Evolutionary conservation across 1,140 invertebrate genomes (phyloP).

Genomic region (Nephila pilipes): DNA sequence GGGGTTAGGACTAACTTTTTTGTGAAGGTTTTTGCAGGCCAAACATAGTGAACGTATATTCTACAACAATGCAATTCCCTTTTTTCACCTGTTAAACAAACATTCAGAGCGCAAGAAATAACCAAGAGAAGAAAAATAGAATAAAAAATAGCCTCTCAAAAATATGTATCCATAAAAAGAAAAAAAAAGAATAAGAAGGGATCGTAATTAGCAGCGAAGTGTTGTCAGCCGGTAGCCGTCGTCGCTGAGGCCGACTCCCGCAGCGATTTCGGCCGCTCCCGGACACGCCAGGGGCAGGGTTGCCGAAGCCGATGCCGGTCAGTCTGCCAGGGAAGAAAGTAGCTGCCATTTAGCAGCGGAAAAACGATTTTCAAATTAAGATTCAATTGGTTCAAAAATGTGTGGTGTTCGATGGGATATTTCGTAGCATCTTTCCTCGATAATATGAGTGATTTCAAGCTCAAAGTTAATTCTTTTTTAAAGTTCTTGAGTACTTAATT

Average conservation of each 20-base stretch:
- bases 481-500: too few relatives aligned
- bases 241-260: neutral
- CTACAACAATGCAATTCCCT: neutral
- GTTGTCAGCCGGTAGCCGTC: constrained; percentile 27
- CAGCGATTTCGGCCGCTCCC: constrained; percentile 18
- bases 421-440: too few relatives aligned
- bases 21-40: too few relatives aligned
- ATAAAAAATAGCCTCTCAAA: neutral
- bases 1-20: too few relatives aligned
- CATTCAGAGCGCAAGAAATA: neutral
- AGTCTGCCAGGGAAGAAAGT: neutral
- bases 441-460: too few relatives aligned
- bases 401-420: too few relatives aligned
- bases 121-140: neutral
- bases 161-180: neutral
- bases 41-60: too few relatives aligned
- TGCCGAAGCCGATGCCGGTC: neutral
- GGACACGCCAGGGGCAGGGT: neutral
- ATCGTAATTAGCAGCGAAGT: neutral
- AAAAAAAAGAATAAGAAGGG: constrained; percentile 77
- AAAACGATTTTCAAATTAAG: too few relatives aligned
- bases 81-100: neutral
- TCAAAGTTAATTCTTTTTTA: too few relatives aligned
- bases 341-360: too few relatives aligned
- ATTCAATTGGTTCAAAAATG: too few relatives aligned